Conservation (phyloP, 1,140 invertebrate genomes). For the Drosophila pandora region DNA sequence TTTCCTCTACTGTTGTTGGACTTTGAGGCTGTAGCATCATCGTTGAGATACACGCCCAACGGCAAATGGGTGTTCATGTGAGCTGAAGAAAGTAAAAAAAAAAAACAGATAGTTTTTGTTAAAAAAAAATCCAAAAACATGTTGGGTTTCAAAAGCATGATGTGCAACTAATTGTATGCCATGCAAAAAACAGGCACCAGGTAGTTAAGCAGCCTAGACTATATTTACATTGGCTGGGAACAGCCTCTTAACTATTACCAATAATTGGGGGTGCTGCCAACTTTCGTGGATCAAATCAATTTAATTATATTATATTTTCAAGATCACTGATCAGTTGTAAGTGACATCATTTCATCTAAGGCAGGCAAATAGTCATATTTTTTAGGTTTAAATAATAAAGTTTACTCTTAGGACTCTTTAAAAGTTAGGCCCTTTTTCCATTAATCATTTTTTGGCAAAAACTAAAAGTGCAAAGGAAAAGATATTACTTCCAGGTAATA, state of each 20-base stretch:
- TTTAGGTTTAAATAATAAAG: not conserved
- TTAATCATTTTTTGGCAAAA: not conserved
- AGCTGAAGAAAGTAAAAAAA: slow-evolving; percentile 31
- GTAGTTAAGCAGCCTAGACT: slow-evolving; percentile 2
- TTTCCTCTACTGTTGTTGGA: slow-evolving; percentile 14
- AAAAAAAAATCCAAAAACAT: not conserved
- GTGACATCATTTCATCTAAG: not conserved
- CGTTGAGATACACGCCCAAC: slow-evolving; percentile 56
- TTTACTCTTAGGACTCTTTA: not conserved
- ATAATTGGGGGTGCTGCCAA: not conserved
- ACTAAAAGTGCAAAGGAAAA: too few relatives aligned
- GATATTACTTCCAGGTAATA: too few relatives aligned
- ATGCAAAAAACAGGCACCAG: slow-evolving; percentile 23
- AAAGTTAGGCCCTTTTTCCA: not conserved
- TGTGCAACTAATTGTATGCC: slow-evolving; percentile 18
- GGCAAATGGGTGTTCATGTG: slow-evolving; percentile 70
- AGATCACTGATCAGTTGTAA: not conserved
- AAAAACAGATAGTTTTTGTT: slow-evolving; percentile 6
- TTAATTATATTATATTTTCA: not conserved
- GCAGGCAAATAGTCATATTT: not conserved
- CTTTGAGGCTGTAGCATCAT: slow-evolving; percentile 25
- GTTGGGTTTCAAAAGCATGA: not conserved
- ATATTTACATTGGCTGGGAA: slow-evolving; percentile 1
- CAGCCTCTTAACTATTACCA: not conserved
- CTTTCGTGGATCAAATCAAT: slow-evolving; percentile 5